Percentiles rank a stretch among this genome's conserved stretches.
Conservation (phyloP, 2,888 invertebrate genomes). For the Noctua pronuba region DNA sequence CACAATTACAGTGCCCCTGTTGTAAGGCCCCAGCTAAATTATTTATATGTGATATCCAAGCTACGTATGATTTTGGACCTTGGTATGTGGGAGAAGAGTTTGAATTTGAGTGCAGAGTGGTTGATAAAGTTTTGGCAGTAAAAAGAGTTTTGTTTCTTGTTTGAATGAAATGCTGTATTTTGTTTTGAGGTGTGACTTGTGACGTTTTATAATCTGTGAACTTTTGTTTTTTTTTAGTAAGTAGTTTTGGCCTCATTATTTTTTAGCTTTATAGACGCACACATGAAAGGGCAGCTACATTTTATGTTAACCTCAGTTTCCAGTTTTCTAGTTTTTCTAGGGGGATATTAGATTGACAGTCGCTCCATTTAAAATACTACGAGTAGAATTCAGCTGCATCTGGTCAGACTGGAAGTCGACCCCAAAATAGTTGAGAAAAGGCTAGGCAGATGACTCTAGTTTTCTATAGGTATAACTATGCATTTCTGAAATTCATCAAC, state of each 20-base stretch:
- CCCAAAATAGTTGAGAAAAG: too few relatives aligned
- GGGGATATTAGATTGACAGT: too few relatives aligned
- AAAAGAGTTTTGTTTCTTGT: conserved; percentile 25
- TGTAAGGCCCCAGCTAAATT: conserved; percentile 49
- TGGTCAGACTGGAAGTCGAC: too few relatives aligned
- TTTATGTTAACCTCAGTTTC: background rate
- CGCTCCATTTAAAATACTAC: too few relatives aligned
- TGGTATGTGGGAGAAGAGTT: background rate
- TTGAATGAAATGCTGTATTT: background rate
- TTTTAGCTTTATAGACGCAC: background rate
- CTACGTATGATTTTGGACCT: conserved; percentile 24
- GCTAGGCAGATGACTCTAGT: too few relatives aligned
- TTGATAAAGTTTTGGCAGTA: conserved; percentile 8
- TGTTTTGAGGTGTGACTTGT: background rate
- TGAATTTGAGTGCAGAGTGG: background rate
- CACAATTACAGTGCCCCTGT: conserved; percentile 63
- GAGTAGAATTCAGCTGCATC: too few relatives aligned
- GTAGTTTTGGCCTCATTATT: background rate
- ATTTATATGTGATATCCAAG: conserved; percentile 40
- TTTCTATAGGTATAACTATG: background rate
- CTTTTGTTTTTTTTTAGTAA: background rate
- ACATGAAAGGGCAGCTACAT: background rate
- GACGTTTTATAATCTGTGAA: conserved; percentile 11
- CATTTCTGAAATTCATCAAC: background rate
- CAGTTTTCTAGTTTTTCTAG: too few relatives aligned